Evolutionary conservation across 2,113 vertebrate genomes (phyloP), one percentile per base, ranked within the genome.

Genomic region (Pica pica): DNA sequence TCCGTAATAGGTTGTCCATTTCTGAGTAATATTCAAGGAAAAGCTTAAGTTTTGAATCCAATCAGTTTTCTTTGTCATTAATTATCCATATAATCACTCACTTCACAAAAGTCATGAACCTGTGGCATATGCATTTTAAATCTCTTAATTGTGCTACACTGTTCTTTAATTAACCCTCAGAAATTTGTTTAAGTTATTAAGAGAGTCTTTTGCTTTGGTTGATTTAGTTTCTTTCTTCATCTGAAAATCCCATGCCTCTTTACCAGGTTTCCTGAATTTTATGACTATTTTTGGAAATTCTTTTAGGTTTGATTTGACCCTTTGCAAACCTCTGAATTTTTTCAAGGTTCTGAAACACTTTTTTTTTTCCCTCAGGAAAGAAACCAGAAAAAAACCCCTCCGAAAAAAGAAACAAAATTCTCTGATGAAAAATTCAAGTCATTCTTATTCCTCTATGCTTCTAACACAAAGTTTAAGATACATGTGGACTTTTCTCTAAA

Each of bases 271-370:
- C 16, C 7, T 35, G 33, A 69, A 35, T 46, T 88, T 85, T 79
- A 12, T 70, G 9, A 47, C 13, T 42, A 22, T 22, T 5, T 33
- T 31, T 89, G 9, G 9, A 71, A 88, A 79, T 55, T 30, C 23
- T 19, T 30, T 5, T 47, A 5, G 0, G 2, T 67, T 71, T 67
- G 7, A 50, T 23, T 3, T 24, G 15, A 30, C 3, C 9, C 2
- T 55, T 75, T 49, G 9, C 13, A 82, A 75, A 88, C 2, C 11
- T 46, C 44, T 49, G 10, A 59, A 33, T 18, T 11, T 79, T 88
- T 61, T 79, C 10, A n/a, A 57, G 7, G 8, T 3, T 11, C 3
- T 68, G 20, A 70, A 67, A 39, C 14, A 7, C 0, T 24, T 24
- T 28, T 41, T 42, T 41, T 41, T 14, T 7, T 5, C 9, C 4